Evolutionary conservation across 2,113 vertebrate genomes (phyloP).

Genomic region (Calcarius ornatus): DNA sequence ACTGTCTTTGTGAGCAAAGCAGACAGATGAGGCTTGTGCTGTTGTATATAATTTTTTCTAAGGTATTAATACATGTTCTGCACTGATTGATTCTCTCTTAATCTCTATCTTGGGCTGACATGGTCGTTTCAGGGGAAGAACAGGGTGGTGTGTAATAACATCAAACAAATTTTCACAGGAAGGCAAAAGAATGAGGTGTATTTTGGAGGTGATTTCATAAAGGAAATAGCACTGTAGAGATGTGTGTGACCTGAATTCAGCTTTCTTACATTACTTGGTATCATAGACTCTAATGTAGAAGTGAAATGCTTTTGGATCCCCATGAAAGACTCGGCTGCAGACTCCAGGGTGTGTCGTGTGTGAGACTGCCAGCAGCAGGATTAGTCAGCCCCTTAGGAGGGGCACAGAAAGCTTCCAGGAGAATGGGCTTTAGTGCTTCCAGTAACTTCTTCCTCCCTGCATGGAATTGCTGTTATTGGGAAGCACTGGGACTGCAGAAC

Average conservation of each 20-base stretch:
- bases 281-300: background rate
- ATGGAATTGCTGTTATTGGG: background rate
- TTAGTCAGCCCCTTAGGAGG: background rate
- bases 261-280: background rate
- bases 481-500: background rate
- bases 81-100: background rate
- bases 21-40: background rate
- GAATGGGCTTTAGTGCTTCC: constrained; percentile 15
- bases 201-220: background rate
- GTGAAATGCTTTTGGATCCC: background rate
- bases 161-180: background rate
- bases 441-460: constrained; percentile 17
- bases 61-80: background rate
- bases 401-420: background rate
- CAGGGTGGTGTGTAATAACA: background rate
- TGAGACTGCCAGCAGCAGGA: background rate
- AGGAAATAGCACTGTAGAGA: background rate
- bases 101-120: accelerated
- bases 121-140: background rate
- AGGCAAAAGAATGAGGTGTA: background rate
- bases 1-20: background rate
- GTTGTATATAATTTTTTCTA: background rate
- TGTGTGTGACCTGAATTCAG: background rate
- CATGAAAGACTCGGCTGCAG: background rate
- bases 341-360: background rate